Base-by-base conservation (phyloP, 1,140 invertebrate genomes). In the Diorhabda elongata region DNA sequence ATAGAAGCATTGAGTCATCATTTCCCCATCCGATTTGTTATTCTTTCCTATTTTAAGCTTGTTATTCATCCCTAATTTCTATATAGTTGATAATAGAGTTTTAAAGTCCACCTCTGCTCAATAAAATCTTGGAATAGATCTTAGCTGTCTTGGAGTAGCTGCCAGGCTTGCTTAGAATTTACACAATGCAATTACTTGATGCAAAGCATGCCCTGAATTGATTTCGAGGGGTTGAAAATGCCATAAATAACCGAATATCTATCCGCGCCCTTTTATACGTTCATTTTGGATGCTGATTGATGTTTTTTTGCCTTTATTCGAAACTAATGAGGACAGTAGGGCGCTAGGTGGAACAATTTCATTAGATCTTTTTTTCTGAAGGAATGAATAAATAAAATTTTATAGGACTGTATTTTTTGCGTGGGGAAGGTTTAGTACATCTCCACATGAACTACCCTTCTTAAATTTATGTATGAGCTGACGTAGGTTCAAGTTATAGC, bases 171-270 rank as follows among this genome's bases (percentile, higher is more conserved):
- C 47, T 52, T 52, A 52, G 58, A 60, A 60, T 60, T 42, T 26
- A 60, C 58, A 60, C 58, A 60, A 60, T 60, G 42, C 11, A 42
- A 60, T 60, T 60, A 60, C 42, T 60, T 60, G 58, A 42, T 60
- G 58, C 58, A 60, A 60, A 60, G 58, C 58, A 26, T 60, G 58
- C 58, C 26, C 58, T 26, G 11, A 42, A 60, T 60, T 60, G 58
- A 60, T 60, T 60, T 42, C 7, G 11, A 6, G 26, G 58, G 42
- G 58, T 11, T 60, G 47, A 26, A 11, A 60, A 60, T 60, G 58
- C 26, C 5, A 60, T 60, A 60, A 60, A 60, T 60, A 42, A 60
- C 11, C 42, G 11, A 60, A 60, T 60, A 60, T 60, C 58, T 60
- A 60, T 60, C 26, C 58, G 42, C 8, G 42, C 8, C 58, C 58